Evolutionary conservation across 2,797 vertebrate genomes (phyloP).

Genomic region (Cyprinodon diabolis): DNA sequence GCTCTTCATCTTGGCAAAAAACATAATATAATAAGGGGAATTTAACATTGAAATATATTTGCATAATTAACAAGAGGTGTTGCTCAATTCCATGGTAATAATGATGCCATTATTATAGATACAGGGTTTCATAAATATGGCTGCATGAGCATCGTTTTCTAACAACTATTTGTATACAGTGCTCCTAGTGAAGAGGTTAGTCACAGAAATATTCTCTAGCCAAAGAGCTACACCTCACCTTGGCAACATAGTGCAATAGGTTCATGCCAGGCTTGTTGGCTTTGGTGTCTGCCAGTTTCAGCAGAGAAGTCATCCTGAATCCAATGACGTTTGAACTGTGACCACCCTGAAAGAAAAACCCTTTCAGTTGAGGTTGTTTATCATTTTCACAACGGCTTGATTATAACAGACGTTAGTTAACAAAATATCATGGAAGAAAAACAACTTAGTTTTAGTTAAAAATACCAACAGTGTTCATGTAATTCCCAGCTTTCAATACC

Average conservation of each 20-base stretch:
- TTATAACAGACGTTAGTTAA: background rate
- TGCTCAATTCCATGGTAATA: background rate
- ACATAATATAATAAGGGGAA: background rate
- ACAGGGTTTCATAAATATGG: background rate
- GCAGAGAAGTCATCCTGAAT: constrained; percentile 85
- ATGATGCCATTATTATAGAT: background rate
- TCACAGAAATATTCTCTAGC: constrained; percentile 2
- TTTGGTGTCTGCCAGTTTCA: constrained; percentile 86
- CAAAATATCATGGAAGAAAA: background rate
- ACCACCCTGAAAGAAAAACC: constrained; percentile 77
- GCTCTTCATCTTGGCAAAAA: background rate
- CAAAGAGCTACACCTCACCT: constrained; percentile 71
- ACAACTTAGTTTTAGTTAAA: constrained; percentile 8
- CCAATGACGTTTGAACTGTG: constrained; percentile 83
- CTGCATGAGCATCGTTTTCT: background rate
- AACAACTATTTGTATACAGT: background rate
- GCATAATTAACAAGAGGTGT: background rate
- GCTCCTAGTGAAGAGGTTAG: background rate
- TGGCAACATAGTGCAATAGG: constrained; percentile 88
- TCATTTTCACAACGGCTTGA: background rate
- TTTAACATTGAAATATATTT: background rate
- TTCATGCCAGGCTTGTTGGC: constrained; percentile 88
- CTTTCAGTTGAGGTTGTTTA: background rate
- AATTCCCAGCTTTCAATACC: constrained; percentile 87
- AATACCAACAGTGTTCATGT: constrained; percentile 86